These are phyloP conservation scores for Chaetodon trifascialis DNA, from an alignment of 2,113 vertebrate genomes.

Conservation along the genomic window DNA sequence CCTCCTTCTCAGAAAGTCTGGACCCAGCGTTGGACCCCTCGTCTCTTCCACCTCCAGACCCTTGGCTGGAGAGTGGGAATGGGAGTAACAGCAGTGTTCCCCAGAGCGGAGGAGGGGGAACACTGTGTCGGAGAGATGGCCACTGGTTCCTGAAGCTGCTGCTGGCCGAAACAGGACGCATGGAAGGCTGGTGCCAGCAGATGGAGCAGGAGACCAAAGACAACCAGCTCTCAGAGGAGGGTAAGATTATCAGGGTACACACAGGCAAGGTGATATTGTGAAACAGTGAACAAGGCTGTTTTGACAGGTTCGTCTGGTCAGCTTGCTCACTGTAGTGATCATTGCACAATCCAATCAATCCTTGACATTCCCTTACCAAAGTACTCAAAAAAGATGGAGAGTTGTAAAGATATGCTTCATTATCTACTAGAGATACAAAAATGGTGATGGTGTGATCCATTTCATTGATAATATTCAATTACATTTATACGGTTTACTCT, in stretches of 20 bases:
- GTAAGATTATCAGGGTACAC: constrained; percentile 75
- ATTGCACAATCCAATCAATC: background rate
- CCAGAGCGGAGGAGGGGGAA: constrained; percentile 76
- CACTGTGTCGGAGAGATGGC: constrained; percentile 93
- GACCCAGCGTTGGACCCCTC: constrained; percentile 97
- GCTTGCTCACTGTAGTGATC: background rate
- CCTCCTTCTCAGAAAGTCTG: constrained; percentile 96
- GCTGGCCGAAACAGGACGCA: constrained; percentile 95
- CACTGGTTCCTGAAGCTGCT: constrained; percentile 99
- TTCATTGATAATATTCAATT: background rate
- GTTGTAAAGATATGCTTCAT: background rate
- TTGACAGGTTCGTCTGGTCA: background rate
- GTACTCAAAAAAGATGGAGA: background rate
- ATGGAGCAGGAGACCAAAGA: constrained; percentile 99
- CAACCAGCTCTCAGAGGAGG: constrained; percentile 97
- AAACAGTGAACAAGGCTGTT: background rate
- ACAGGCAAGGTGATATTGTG: background rate
- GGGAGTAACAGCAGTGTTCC: constrained; percentile 81
- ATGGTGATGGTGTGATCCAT: background rate
- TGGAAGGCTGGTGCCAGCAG: constrained; percentile 99
- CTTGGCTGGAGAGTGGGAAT: constrained; percentile 94
- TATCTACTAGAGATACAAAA: background rate
- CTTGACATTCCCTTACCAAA: background rate
- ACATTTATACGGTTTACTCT: background rate
- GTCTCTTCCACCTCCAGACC: constrained; percentile 95